Conservation (phyloP, 2,113 vertebrate species). For the Entomyzon cyanotis region DNA sequence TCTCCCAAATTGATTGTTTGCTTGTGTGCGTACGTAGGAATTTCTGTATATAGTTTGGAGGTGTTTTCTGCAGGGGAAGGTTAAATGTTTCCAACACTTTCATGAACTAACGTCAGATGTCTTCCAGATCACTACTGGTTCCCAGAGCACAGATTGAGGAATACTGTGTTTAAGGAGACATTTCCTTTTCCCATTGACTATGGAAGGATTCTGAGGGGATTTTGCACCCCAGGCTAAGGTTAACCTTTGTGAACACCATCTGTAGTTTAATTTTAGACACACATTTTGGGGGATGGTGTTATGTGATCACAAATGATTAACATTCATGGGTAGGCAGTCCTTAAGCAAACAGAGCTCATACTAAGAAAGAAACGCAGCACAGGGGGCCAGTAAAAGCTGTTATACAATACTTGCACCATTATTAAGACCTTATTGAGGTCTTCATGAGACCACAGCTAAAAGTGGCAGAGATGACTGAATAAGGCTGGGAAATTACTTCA, state of each 20-base stretch:
- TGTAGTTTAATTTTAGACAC: slow-evolving; percentile 45
- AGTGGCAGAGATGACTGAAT: background rate
- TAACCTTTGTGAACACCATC: slow-evolving; percentile 13
- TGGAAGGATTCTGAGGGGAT: background rate
- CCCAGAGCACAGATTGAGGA: slow-evolving; percentile 22
- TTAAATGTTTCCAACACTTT: slow-evolving; percentile 47
- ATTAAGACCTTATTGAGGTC: background rate
- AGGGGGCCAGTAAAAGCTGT: background rate
- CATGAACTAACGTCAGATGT: slow-evolving; percentile 57
- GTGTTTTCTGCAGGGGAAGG: slow-evolving; percentile 40
- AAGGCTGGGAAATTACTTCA: background rate
- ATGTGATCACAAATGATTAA: slow-evolving; percentile 9
- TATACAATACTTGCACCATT: background rate
- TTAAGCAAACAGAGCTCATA: background rate
- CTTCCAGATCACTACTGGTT: slow-evolving; percentile 62
- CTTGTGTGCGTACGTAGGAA: slow-evolving; percentile 12
- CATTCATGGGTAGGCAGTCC: background rate
- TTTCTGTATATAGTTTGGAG: slow-evolving; percentile 30
- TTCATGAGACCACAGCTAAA: background rate
- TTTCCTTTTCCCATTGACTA: slow-evolving; percentile 45
- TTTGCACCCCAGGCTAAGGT: slow-evolving; percentile 20
- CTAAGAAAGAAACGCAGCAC: background rate
- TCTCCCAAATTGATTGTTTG: slow-evolving; percentile 39
- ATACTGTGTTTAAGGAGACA: slow-evolving; percentile 24
- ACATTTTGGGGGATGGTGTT: background rate